Evolutionary conservation across 2,113 vertebrate genomes (phyloP).

Genomic region (Catharus bicknelli): DNA sequence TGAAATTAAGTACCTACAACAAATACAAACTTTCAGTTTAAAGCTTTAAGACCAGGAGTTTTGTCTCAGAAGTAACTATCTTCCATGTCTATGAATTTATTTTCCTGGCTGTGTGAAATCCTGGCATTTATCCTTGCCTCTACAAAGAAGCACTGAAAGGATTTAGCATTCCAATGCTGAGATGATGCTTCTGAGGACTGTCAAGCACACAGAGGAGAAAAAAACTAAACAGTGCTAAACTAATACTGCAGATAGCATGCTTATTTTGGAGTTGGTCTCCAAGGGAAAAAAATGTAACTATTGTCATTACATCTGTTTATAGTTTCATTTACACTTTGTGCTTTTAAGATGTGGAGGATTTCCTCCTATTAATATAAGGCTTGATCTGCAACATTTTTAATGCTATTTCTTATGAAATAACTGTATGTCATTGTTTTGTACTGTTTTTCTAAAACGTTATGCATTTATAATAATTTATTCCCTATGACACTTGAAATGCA

Average conservation of each 20-base stretch:
- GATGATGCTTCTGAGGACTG: not conserved
- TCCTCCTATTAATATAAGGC: not conserved
- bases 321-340: not conserved
- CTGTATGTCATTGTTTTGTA: not conserved
- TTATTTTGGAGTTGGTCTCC: not conserved
- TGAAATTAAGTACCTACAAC: not conserved
- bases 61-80: not conserved
- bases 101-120: not conserved
- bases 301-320: not conserved
- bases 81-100: not conserved
- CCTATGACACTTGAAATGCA: not conserved
- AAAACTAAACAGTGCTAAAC: not conserved
- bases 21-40: not conserved
- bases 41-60: not conserved
- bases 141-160: not conserved
- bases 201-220: not conserved
- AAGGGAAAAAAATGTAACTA: not conserved
- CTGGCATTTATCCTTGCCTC: not conserved
- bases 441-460: not conserved
- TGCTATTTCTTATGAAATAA: not conserved
- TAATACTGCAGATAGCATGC: accelerated
- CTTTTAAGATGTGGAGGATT: not conserved
- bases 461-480: not conserved
- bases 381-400: not conserved
- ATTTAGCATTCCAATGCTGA: not conserved